phyloP scores from a whole-genome alignment of 2,113 vertebrate species.

The Gavialis gangeticus region DNA sequence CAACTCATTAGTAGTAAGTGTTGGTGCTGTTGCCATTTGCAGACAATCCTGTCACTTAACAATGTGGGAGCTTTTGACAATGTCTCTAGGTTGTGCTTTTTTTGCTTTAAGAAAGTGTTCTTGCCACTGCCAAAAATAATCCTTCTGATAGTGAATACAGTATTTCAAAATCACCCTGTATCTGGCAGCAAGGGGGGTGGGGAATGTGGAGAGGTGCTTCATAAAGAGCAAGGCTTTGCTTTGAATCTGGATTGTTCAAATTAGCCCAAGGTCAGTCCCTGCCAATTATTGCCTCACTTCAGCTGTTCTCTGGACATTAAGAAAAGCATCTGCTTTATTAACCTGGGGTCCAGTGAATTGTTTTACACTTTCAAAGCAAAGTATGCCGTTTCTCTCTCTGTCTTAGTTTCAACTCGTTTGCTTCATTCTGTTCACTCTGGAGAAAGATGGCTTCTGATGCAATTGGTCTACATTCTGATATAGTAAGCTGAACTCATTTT shows the following conservation, averaged over 20 bases:
- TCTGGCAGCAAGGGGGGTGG: neutral
- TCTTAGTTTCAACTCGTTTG: neutral
- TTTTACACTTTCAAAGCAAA: neutral
- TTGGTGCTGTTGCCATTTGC: slow-evolving; percentile 44
- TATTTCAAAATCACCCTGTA: neutral
- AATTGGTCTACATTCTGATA: neutral
- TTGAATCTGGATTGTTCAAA: slow-evolving; percentile 36
- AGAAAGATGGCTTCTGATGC: neutral
- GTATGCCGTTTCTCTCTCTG: neutral
- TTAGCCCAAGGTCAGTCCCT: slow-evolving; percentile 37
- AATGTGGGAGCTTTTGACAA: slow-evolving; percentile 41
- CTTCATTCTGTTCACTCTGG: neutral
- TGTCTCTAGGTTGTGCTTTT: neutral
- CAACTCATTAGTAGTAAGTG: slow-evolving; percentile 59
- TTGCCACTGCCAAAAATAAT: neutral
- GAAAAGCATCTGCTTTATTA: slow-evolving; percentile 46
- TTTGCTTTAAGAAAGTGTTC: neutral
- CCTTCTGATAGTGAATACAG: neutral
- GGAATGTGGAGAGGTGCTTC: neutral
- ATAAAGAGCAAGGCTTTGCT: slow-evolving; percentile 5
- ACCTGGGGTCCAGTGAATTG: neutral
- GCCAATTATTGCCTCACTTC: slow-evolving; percentile 55
- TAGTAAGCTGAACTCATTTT: neutral
- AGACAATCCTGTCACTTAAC: slow-evolving; percentile 45
- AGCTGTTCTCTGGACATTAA: slow-evolving; percentile 52